A percentile compares a stretch with the other conserved stretches of the same genome.
Conservation (phyloP, 1,140 invertebrate species). For the Pogonus chalceus region DNA sequence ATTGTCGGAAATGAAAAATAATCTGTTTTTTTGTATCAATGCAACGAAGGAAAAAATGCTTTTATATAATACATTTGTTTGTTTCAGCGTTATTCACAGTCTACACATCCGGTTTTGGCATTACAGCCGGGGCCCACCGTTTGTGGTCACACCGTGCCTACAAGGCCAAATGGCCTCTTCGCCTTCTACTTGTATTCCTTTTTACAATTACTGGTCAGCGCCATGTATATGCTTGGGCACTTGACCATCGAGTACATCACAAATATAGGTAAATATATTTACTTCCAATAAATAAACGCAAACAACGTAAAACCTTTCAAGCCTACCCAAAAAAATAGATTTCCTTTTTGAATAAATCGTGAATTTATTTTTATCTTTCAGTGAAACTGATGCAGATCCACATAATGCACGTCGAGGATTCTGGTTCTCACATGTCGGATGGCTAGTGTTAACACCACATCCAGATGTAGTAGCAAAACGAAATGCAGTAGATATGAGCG, state of each 20-base stretch:
- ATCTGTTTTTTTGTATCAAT: too few relatives aligned
- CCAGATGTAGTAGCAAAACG: slow-evolving; percentile 69
- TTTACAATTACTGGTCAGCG: slow-evolving; percentile 75
- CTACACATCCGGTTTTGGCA: slow-evolving; percentile 59
- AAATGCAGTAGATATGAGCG: slow-evolving; percentile 65
- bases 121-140: slow-evolving; percentile 83
- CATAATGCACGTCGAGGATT: slow-evolving; percentile 72
- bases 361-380: too few relatives aligned
- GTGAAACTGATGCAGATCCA: slow-evolving; percentile 73
- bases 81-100: slow-evolving; percentile 53
- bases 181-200: slow-evolving; percentile 63
- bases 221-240: slow-evolving; percentile 64
- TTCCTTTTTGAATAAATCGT: too few relatives aligned
- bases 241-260: slow-evolving; percentile 75
- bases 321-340: too few relatives aligned
- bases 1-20: too few relatives aligned
- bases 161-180: slow-evolving; percentile 72
- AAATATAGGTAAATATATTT: too few relatives aligned
- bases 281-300: too few relatives aligned
- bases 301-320: too few relatives aligned
- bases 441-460: slow-evolving; percentile 68
- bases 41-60: too few relatives aligned
- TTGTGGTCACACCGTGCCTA: slow-evolving; percentile 84
- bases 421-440: slow-evolving; percentile 72
- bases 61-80: too few relatives aligned